These are phyloP conservation scores for Xanthorhoe designata DNA, from an alignment of 2,888 invertebrate genomes.

Conservation along the genomic window DNA sequence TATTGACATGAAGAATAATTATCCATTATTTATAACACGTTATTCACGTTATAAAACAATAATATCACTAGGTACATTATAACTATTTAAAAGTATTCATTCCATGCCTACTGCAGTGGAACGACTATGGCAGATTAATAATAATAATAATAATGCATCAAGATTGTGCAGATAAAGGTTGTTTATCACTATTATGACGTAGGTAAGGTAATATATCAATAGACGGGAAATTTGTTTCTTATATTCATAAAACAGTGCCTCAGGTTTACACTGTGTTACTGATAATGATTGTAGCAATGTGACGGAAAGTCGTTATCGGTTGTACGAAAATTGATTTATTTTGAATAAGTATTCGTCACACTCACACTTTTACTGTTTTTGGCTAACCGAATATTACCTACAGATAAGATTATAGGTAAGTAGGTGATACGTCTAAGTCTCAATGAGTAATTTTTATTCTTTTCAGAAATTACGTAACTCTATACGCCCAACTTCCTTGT, in stretches of 20 bases:
- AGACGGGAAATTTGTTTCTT: background rate
- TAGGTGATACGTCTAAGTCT: background rate
- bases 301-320: conserved; percentile 32
- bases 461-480: conserved; percentile 91
- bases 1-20: no score
- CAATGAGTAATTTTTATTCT: conserved; percentile 28
- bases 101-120: no score
- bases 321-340: conserved; percentile 22
- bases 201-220: conserved; percentile 10
- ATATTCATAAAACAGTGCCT: conserved; percentile 1
- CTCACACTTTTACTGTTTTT: conserved; percentile 8
- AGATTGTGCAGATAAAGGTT: conserved; percentile 27
- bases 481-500: conserved; percentile 89
- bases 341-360: conserved; percentile 31
- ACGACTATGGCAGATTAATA: no score
- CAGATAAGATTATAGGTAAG: conserved; percentile 28
- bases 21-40: no score
- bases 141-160: no score
- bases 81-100: no score
- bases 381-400: conserved; percentile 13
- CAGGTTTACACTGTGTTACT: conserved; percentile 13
- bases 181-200: conserved; percentile 10
- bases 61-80: no score
- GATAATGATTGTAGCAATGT: conserved; percentile 32
- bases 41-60: no score